Conservation (phyloP, 2,797 vertebrate species). For the Leuciscus waleckii region DNA sequence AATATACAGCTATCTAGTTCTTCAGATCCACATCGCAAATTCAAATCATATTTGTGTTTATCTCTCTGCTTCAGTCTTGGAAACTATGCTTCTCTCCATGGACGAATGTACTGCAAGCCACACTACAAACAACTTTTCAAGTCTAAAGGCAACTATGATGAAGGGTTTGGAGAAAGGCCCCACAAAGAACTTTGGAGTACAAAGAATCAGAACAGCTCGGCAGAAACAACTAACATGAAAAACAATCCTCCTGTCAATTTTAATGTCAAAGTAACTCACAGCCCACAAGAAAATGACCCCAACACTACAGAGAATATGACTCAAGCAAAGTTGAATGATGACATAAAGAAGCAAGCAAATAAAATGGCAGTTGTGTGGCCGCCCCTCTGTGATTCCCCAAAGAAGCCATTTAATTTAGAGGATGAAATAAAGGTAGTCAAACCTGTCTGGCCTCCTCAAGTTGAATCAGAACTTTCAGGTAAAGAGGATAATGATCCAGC, state of each 20-base stretch:
- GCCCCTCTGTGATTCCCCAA: constrained; percentile 81
- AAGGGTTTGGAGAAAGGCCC: constrained; percentile 96
- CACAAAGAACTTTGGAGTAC: constrained; percentile 90
- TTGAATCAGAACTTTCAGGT: constrained; percentile 60
- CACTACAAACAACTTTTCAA: constrained; percentile 99
- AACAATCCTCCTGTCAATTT: constrained; percentile 69
- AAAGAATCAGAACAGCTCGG: constrained; percentile 76
- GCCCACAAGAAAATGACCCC: constrained; percentile 58
- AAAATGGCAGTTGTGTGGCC: constrained; percentile 94
- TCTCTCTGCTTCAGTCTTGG: constrained; percentile 83
- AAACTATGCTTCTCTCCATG: constrained; percentile 98
- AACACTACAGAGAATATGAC: constrained; percentile 53
- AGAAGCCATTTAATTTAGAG: constrained; percentile 82
- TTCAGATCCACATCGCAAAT: neutral
- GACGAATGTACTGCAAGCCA: constrained; percentile 97
- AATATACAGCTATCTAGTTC: neutral
- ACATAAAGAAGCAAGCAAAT: constrained; percentile 78
- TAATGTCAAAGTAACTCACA: constrained; percentile 58
- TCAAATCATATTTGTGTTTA: constrained; percentile 26
- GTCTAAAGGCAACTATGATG: constrained; percentile 98
- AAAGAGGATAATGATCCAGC: constrained; percentile 57
- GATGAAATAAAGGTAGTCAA: constrained; percentile 86
- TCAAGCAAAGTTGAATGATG: constrained; percentile 66
- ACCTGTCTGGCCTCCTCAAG: constrained; percentile 91
- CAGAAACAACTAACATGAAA: constrained; percentile 68